Conservation (phyloP, 2,113 vertebrate genomes). For the Lichenostomus cassidix region DNA sequence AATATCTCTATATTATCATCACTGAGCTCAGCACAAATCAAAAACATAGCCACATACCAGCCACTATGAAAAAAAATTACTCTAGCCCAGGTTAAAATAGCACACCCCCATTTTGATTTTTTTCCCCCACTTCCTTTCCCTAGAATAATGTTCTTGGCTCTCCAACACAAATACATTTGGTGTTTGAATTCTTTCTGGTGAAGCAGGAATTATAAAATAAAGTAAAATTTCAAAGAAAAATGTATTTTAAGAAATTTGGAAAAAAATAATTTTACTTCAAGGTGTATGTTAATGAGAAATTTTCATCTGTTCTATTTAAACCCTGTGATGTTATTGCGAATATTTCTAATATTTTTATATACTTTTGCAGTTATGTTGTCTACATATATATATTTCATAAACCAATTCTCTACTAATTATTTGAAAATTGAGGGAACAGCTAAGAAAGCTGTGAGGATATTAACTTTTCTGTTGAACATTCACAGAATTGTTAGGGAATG, state of each 20-base stretch:
- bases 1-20: not conserved
- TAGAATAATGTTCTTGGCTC: not conserved
- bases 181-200: not conserved
- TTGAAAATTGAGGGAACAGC: not conserved
- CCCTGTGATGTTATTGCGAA: not conserved
- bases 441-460: not conserved
- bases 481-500: not conserved
- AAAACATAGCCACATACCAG: not conserved
- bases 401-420: not conserved
- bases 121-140: not conserved
- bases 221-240: not conserved
- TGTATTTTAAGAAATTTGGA: not conserved
- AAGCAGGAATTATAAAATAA: not conserved
- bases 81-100: not conserved
- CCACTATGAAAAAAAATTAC: not conserved
- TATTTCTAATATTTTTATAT: not conserved
- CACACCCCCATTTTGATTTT: not conserved
- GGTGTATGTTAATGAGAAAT: rapidly evolving
- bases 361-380: not conserved
- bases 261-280: not conserved
- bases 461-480: not conserved
- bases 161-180: not conserved
- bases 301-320: not conserved
- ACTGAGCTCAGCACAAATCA: not conserved
- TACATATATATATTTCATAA: not conserved